A percentile compares a stretch with the other conserved stretches of the same genome.
Conservation (phyloP, 2,113 vertebrate genomes). For the Salvelinus sp. region DNA sequence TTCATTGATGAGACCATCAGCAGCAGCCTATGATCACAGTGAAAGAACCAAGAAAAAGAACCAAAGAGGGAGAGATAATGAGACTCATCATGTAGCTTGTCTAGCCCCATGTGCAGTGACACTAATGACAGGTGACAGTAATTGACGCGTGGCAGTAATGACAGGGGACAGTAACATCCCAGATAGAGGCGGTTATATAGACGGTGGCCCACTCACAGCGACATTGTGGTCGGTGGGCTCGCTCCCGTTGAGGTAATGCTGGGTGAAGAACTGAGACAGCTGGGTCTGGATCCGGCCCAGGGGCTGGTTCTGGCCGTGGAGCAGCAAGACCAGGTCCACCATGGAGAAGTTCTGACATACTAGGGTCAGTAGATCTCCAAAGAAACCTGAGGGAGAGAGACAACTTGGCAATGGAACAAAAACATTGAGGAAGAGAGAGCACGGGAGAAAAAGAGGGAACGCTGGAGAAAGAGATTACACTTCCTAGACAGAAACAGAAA, state of each 20-base stretch:
- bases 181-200: background rate
- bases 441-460: background rate
- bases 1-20: conserved; percentile 79
- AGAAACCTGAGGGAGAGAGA: conserved; percentile 77
- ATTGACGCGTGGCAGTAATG: background rate
- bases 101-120: background rate
- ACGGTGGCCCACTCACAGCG: conserved; percentile 60
- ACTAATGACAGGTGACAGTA: too few relatives aligned
- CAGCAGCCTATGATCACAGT: conserved; percentile 64
- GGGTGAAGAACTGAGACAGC: conserved; percentile 84
- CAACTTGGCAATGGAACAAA: background rate
- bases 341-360: conserved; percentile 91
- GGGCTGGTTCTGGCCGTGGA: conserved; percentile 88
- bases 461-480: background rate
- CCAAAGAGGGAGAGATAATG: background rate
- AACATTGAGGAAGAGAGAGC: background rate
- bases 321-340: conserved; percentile 90
- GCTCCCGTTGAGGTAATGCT: conserved; percentile 84
- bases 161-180: background rate
- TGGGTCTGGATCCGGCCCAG: conserved; percentile 86
- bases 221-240: conserved; percentile 86
- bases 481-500: background rate
- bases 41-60: background rate
- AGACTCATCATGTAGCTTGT: background rate
- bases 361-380: conserved; percentile 86